Conservation (phyloP, 2,888 invertebrate genomes). For the Drosophila falleni region DNA sequence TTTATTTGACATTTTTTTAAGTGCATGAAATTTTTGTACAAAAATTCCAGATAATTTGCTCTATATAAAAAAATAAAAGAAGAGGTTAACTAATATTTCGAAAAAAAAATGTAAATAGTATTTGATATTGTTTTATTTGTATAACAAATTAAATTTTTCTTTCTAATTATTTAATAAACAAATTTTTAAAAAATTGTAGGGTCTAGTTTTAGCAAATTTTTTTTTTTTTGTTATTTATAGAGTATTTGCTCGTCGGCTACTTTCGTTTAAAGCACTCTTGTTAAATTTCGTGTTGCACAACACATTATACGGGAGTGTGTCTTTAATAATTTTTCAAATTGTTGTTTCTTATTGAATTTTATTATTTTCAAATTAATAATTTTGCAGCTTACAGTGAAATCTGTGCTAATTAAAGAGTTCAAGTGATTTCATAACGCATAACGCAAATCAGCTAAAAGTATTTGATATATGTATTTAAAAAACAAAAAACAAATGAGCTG, state of each 20-base stretch:
- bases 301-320: constrained; percentile 14
- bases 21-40: no score
- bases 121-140: no score
- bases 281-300: constrained; percentile 22
- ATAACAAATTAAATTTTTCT: no score
- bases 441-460: neutral
- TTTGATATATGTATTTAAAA: neutral
- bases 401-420: constrained; percentile 17
- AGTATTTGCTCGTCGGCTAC: neutral
- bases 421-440: constrained; percentile 15
- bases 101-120: no score
- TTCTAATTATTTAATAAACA: no score
- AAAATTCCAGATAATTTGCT: no score
- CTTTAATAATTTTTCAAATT: constrained; percentile 26
- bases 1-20: no score
- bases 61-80: no score
- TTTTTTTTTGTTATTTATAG: neutral
- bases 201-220: neutral
- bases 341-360: constrained; percentile 1
- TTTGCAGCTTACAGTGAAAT: constrained; percentile 1
- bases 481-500: neutral
- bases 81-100: no score
- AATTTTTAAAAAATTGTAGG: no score
- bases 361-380: neutral
- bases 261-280: constrained; percentile 5